These are phyloP conservation scores for Zoanthus gigantus DNA, from an alignment of 92 coral and sea anemone species.

Conservation along the genomic window DNA sequence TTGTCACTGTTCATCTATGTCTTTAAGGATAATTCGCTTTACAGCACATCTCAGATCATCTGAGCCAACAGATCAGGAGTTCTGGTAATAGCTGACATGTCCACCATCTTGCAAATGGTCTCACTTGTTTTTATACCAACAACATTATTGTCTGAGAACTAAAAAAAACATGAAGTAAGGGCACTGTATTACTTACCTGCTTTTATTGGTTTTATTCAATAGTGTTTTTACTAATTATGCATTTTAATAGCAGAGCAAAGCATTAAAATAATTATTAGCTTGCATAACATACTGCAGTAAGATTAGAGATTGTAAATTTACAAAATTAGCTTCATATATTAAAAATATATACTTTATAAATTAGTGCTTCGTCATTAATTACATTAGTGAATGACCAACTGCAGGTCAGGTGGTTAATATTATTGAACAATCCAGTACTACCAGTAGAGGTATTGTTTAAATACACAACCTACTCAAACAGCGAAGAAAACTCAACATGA, in stretches of 20 bases:
- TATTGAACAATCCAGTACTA: slow-evolving; percentile 36
- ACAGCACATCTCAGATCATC: slow-evolving; percentile 49
- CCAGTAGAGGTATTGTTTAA: slow-evolving; percentile 40
- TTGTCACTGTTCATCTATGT: slow-evolving; percentile 37
- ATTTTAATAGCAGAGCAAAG: slow-evolving; percentile 26
- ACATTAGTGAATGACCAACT: slow-evolving; percentile 20
- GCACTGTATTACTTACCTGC: slow-evolving; percentile 5
- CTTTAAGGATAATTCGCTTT: slow-evolving; percentile 39
- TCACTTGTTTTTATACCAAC: slow-evolving; percentile 36
- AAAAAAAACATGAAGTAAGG: background rate
- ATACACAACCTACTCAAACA: slow-evolving; percentile 39
- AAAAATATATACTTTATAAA: slow-evolving; percentile 10
- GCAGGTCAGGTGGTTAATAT: slow-evolving; percentile 13
- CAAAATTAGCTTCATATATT: slow-evolving; percentile 21
- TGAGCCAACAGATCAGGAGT: slow-evolving; percentile 55
- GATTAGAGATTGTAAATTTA: slow-evolving; percentile 15
- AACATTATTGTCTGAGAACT: slow-evolving; percentile 44
- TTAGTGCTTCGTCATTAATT: slow-evolving; percentile 5
- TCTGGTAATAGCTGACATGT: slow-evolving; percentile 47
- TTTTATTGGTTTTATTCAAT: slow-evolving; percentile 18
- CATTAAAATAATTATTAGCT: slow-evolving; percentile 29
- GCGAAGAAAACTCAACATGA: slow-evolving; percentile 42
- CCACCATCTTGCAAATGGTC: slow-evolving; percentile 41
- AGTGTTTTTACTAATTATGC: slow-evolving; percentile 7
- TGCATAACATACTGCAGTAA: slow-evolving; percentile 16